Evolutionary conservation across 2,113 vertebrate genomes (phyloP).

Genomic region (Hippolais icterina): DNA sequence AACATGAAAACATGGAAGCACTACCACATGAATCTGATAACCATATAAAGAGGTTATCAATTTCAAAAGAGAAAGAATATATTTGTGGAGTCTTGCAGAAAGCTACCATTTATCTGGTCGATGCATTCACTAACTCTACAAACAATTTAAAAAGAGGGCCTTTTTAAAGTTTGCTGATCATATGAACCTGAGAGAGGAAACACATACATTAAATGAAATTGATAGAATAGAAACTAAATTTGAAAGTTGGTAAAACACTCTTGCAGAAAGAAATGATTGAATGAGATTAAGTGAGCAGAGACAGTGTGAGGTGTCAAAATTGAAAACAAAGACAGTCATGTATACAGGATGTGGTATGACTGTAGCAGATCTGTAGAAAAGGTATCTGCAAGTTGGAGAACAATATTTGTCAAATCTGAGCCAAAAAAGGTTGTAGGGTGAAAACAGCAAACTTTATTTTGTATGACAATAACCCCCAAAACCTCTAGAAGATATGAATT

Average conservation of each 20-base stretch:
- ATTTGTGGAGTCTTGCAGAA: neutral
- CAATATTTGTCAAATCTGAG: neutral
- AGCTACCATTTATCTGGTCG: neutral
- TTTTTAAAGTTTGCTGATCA: neutral
- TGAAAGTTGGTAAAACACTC: neutral
- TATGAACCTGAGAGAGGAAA: neutral
- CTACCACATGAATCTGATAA: neutral
- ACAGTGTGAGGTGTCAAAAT: neutral
- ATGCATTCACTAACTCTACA: neutral
- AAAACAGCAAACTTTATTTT: neutral
- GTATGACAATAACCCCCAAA: accelerated
- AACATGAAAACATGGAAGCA: neutral
- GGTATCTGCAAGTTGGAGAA: neutral
- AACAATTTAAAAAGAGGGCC: accelerated
- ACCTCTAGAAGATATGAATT: neutral
- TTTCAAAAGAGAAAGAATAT: neutral
- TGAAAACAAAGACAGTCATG: neutral
- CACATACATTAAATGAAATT: neutral
- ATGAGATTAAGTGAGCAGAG: neutral
- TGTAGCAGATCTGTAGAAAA: neutral
- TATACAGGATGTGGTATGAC: neutral
- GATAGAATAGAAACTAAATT: neutral
- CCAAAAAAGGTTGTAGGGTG: neutral
- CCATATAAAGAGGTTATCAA: neutral
- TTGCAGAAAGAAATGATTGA: neutral